Evolutionary conservation across 2,113 vertebrate genomes (phyloP), one percentile per base, ranked within the genome.

Genomic region (Ophiodon elongatus): DNA sequence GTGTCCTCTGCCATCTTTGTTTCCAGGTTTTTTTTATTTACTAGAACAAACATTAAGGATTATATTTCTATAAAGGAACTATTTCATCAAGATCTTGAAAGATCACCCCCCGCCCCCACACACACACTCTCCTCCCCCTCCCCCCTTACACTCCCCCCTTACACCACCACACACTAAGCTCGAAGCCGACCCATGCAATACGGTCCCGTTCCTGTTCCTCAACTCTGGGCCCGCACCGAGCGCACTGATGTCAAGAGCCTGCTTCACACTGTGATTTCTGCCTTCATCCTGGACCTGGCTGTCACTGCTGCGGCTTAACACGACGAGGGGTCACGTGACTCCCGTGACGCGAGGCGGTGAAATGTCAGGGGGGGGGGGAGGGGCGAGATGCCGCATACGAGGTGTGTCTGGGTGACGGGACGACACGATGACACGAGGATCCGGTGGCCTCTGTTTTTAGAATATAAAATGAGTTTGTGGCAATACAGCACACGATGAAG

Each of bases 241-340:
- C 92, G 75, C 89, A 89, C 92, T 96, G 96, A 97, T 96, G 92
- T 95, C 96, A 97, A 97, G 96, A 96, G 89, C 79, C 87, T 94
- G 95, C 96, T 94, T 92, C 96, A 97, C 97, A 97, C 98, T 98
- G 97, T 98, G 97, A 98, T 96, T 96, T 94, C 92, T 91, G 95
- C 93, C 94, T 93, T 94, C 93, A 94, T 93, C 91, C 88, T 41
- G 64, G 91, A 76, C 74, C 79, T 37, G 71, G 66, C 88, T 76
- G 77, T 78, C 87, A 47, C 70, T n/a, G 73, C 71, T 69, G 70
- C 79, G 60, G 45, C 14, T 43, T 17, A 37, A 39, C 60, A 59
- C 13, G 68, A 21, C 19, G 47, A 7, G 63, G 63, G 52, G 33
- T 62, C 56, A 41, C 5, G 73, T 65, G 35, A 70, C 13, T 4